phyloP scores from a whole-genome alignment of 92 coral and sea anemone species.

The Zoanthus solanderi region DNA sequence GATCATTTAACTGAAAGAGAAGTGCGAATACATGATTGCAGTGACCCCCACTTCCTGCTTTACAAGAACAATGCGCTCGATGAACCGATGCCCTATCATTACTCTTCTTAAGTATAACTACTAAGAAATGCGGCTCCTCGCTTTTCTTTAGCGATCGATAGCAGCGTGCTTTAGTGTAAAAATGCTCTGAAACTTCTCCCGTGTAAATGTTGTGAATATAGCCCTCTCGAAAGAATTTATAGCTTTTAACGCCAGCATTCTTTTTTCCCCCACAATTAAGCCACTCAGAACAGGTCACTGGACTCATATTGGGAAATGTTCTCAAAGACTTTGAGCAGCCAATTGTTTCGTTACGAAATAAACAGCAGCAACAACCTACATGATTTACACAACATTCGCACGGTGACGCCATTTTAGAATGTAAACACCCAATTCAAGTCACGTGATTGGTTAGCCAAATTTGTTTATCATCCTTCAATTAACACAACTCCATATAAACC shows the following conservation, averaged over 20 bases:
- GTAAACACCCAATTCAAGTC: no score
- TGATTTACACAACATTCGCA: no score
- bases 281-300: no score
- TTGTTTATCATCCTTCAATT: conserved; percentile 12
- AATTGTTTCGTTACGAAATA: no score
- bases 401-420: no score
- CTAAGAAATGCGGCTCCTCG: conserved; percentile 58
- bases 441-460: background rate
- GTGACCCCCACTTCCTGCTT: conserved; percentile 63
- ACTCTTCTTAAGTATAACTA: conserved; percentile 19
- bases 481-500: conserved; percentile 8
- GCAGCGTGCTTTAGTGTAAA: conserved; percentile 43
- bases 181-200: background rate
- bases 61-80: conserved; percentile 38
- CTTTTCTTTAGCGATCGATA: conserved; percentile 54
- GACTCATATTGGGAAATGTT: no score
- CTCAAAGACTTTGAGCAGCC: no score
- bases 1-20: conserved; percentile 60
- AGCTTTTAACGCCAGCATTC: no score
- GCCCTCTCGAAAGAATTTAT: no score
- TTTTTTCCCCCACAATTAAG: no score
- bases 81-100: conserved; percentile 31
- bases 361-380: no score
- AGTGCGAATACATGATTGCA: conserved; percentile 39
- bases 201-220: no score